These are phyloP conservation scores for Oncorhynchus keta DNA, from an alignment of 2,113 vertebrate species.

Conservation along the genomic window DNA sequence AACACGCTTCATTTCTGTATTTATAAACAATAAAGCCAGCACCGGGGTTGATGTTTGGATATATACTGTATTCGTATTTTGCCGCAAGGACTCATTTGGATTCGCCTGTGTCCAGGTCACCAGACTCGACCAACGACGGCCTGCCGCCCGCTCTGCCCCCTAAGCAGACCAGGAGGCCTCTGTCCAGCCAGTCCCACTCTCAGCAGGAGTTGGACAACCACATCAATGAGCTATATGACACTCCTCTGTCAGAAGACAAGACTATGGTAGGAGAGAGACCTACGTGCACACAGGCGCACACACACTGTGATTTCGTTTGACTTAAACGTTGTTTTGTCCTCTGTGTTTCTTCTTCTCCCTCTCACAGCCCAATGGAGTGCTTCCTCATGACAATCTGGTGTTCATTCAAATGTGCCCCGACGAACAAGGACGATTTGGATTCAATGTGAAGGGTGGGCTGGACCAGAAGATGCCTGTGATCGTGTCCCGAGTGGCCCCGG, in stretches of 20 bases:
- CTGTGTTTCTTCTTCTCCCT: background rate
- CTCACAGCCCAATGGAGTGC: conserved; percentile 87
- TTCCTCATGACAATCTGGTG: conserved; percentile 95
- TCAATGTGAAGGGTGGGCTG: conserved; percentile 97
- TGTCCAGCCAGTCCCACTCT: conserved; percentile 86
- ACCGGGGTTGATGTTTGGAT: no score
- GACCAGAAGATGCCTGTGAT: conserved; percentile 99
- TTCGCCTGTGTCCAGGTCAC: conserved; percentile 75
- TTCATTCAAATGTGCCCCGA: conserved; percentile 96
- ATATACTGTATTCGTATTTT: no score
- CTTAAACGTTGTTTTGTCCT: background rate
- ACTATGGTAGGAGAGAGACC: conserved; percentile 78
- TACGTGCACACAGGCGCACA: background rate
- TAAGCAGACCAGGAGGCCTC: conserved; percentile 92
- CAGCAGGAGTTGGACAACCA: conserved; percentile 92
- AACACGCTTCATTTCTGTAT: no score
- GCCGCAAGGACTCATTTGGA: no score
- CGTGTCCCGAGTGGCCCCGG: conserved; percentile 95
- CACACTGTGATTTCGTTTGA: no score
- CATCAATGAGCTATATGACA: conserved; percentile 86
- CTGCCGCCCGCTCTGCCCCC: conserved; percentile 94
- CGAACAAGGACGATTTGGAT: conserved; percentile 96
- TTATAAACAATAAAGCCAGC: no score
- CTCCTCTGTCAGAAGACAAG: conserved; percentile 85
- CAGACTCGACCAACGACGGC: conserved; percentile 81